phyloP scores from a whole-genome alignment of 2,888 invertebrate genomes.

The Tachina grossa region DNA sequence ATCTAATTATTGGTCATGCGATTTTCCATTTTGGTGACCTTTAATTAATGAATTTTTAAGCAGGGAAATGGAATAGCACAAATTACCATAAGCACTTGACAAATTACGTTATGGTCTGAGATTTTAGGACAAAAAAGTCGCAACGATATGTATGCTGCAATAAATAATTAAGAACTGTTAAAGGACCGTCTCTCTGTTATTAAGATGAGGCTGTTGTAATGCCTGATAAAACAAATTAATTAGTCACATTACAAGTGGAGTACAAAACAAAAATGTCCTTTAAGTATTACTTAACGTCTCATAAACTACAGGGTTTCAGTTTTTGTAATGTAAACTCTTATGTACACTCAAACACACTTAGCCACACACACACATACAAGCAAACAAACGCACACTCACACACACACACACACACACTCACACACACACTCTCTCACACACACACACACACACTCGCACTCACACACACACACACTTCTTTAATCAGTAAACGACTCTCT shows the following conservation, averaged over 20 bases:
- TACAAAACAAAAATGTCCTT: background rate
- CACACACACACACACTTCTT: constrained; percentile 6
- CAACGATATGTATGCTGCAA: too few relatives aligned
- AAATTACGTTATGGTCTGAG: too few relatives aligned
- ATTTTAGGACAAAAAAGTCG: too few relatives aligned
- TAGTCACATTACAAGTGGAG: background rate
- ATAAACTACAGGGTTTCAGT: constrained; percentile 12
- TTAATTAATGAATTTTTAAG: too few relatives aligned
- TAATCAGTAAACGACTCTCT: constrained; percentile 37
- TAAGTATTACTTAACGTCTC: background rate
- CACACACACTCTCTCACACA: constrained; percentile 19
- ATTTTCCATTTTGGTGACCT: too few relatives aligned
- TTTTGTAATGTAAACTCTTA: background rate
- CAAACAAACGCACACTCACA: too few relatives aligned
- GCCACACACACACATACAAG: background rate
- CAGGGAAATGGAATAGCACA: too few relatives aligned
- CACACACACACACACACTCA: constrained; percentile 20
- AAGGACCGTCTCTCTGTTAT: too few relatives aligned
- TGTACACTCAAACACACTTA: background rate
- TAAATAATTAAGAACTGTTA: too few relatives aligned
- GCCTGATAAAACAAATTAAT: background rate
- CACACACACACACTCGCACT: background rate
- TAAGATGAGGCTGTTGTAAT: too few relatives aligned
- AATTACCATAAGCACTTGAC: too few relatives aligned
- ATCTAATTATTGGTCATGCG: too few relatives aligned